Evolutionary conservation across 2,888 invertebrate genomes (phyloP).

Genomic region (Epistrophella euchroma): DNA sequence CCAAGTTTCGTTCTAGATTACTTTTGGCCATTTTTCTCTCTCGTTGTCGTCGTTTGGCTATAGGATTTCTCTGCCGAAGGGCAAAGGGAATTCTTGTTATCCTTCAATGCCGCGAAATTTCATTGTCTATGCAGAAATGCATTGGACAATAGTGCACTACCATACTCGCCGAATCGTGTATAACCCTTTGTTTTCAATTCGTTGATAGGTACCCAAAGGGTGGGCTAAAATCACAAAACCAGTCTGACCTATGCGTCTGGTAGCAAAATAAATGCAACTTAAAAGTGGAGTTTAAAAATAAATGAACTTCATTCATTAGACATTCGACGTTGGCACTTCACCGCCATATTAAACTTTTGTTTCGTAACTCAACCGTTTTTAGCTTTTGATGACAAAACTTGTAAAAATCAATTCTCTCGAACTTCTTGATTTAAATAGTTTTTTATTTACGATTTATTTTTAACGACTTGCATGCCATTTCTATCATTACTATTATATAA

Average conservation of each 20-base stretch:
- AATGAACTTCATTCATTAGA: background rate
- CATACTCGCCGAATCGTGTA: background rate
- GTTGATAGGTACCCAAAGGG: slow-evolving; percentile 16
- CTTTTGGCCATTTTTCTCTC: slow-evolving; percentile 58
- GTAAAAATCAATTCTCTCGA: too few species aligned
- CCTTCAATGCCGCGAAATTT: slow-evolving; percentile 46
- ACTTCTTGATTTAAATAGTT: too few species aligned
- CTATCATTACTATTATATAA: too few species aligned
- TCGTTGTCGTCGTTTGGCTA: slow-evolving; percentile 28
- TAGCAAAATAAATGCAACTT: background rate
- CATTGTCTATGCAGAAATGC: slow-evolving; percentile 64
- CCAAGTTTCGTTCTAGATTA: slow-evolving; percentile 62
- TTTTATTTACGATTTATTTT: too few species aligned
- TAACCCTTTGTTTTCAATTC: slow-evolving; percentile 64
- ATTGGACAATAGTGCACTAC: slow-evolving; percentile 31
- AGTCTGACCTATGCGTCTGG: slow-evolving; percentile 54
- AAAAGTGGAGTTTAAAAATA: slow-evolving; percentile 31
- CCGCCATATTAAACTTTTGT: background rate
- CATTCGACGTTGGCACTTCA: background rate
- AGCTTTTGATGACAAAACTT: too few species aligned
- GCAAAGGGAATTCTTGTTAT: slow-evolving; percentile 55
- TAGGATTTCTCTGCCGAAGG: slow-evolving; percentile 26
- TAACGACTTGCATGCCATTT: too few species aligned
- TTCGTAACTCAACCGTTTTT: too few species aligned
- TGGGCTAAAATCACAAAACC: slow-evolving; percentile 50